Conservation (phyloP, 2,888 invertebrate species). For the Diploptera punctata region DNA sequence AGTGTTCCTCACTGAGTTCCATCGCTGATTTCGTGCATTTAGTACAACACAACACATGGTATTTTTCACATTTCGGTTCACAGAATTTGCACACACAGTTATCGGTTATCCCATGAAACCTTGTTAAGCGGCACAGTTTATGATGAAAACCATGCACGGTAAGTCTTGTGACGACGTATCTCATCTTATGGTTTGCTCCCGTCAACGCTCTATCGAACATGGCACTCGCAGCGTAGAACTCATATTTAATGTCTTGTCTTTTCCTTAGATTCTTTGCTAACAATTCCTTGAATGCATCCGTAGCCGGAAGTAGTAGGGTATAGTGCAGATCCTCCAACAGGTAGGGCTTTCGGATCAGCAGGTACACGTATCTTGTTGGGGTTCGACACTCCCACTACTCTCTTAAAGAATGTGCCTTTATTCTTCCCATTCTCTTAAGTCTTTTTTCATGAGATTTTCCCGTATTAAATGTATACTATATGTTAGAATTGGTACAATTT, state of each 20-base stretch:
- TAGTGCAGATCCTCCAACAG: neutral
- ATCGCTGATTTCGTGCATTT: too few relatives aligned
- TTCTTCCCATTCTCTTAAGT: neutral
- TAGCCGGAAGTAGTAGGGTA: neutral
- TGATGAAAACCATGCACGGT: slow-evolving; percentile 7
- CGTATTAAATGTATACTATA: neutral
- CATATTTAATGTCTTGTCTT: neutral
- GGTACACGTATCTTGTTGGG: neutral
- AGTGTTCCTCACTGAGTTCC: too few relatives aligned
- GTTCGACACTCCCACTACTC: neutral
- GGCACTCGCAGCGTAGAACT: neutral
- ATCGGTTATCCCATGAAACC: neutral
- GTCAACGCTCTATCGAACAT: neutral
- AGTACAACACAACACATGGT: too few relatives aligned
- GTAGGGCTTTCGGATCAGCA: neutral
- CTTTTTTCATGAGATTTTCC: neutral
- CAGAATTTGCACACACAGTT: neutral
- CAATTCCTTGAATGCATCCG: neutral
- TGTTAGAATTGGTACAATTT: neutral
- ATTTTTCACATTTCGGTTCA: neutral
- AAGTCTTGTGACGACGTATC: neutral
- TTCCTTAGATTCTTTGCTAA: neutral
- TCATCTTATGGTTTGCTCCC: neutral
- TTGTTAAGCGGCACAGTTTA: neutral
- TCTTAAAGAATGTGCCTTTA: neutral